Evolutionary conservation across 1,140 invertebrate genomes (phyloP).

Genomic region (Calosoma granatense): DNA sequence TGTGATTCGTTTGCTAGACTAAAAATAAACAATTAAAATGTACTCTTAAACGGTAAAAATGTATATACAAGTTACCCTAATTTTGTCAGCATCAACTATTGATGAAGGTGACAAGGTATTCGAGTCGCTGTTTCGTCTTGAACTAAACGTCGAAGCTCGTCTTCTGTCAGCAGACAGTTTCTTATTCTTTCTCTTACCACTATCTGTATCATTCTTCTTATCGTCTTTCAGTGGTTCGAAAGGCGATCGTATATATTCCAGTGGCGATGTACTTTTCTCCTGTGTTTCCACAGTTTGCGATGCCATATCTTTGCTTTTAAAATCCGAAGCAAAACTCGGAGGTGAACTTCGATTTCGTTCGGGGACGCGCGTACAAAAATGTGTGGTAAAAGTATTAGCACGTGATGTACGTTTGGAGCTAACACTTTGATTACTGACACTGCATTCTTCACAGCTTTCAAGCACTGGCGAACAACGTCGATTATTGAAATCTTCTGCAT

Average conservation of each 20-base stretch:
- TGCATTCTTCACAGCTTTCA: conserved; percentile 35
- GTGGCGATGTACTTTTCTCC: conserved; percentile 32
- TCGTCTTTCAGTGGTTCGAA: not conserved
- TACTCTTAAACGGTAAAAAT: conserved; percentile 10
- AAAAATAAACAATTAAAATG: no score
- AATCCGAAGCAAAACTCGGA: conserved; percentile 18
- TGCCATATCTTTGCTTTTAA: conserved; percentile 35
- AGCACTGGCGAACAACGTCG: conserved; percentile 34
- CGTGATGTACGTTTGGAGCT: conserved; percentile 19
- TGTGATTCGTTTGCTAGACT: conserved; percentile 16
- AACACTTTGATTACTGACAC: conserved; percentile 9
- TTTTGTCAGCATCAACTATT: not conserved
- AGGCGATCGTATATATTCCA: not conserved
- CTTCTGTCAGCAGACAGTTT: not conserved
- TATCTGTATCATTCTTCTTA: not conserved
- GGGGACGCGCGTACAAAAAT: conserved; percentile 35
- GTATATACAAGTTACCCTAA: not conserved
- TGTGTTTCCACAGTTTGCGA: conserved; percentile 44
- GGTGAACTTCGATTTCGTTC: conserved; percentile 17
- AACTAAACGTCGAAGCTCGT: not conserved
- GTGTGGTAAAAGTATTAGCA: conserved; percentile 29
- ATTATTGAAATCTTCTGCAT: conserved; percentile 26
- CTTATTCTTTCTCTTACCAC: conserved; percentile 7
- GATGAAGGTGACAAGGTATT: not conserved
- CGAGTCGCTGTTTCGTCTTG: not conserved